Base-by-base conservation (phyloP, 2,113 vertebrate genomes). In the Mesocricetus auratus region DNA sequence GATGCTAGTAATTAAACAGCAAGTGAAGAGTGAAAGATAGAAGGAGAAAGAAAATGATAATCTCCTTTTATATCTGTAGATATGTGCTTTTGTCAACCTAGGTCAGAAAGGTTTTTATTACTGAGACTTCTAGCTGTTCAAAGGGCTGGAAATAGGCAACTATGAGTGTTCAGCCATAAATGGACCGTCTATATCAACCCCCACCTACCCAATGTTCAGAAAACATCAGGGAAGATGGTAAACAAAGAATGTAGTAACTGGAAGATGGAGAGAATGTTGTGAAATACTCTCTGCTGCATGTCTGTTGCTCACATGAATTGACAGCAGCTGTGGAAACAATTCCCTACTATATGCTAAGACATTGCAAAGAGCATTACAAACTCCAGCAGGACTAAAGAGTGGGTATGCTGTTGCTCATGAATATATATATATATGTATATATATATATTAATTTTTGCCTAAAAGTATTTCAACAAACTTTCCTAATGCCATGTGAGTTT, bases 391-490 rank as follows among this genome's bases (percentile, higher is more conserved):
- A 12, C 15, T 82, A 19, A 81, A 88, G 60, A 64, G 2, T 69
- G 69, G 9, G 0, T 12, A 16, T 88, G 29, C 22, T 81, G 8
- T 58, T 93, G 26, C 17, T 77, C 31, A 86, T 53, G 26, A n/a
- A 13, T 33, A 90, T 22, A n/a, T n/a, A n/a, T n/a, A n/a, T n/a
- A n/a, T n/a, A 86, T 53, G 26, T 33, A 13, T 33, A 90, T 22
- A n/a, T n/a, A n/a, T n/a, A 42, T 31, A 50, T 50, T 47, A 42
- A 68, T 33, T 88, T 90, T 94, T 77, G 66, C 58, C 33, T 95
- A n/a, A 92, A 96, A 86, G 22, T 93, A 31, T 31, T 85, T 95
- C 33, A 60, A 36, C 9, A 79, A 83, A 91, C 1, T 42, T 94
- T 83, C 15, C 56, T 75, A 33, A 77, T 83, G 64, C 17, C 17